Evolutionary conservation across 1,140 invertebrate species (phyloP), one percentile per base, ranked within the genome.

Genomic region (Rhyzopertha dominica): DNA sequence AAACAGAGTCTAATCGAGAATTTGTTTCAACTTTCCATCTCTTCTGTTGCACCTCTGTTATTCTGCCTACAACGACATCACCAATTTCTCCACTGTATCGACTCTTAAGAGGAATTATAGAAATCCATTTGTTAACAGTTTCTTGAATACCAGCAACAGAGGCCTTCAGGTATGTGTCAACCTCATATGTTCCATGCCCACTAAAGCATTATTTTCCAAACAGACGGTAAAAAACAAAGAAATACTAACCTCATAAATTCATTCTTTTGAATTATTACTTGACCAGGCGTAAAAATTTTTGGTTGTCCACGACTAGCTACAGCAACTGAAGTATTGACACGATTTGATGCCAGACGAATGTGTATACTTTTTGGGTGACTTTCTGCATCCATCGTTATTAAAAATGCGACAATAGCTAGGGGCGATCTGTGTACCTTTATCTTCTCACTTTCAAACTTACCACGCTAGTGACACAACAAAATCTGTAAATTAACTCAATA

Each of bases 1-100:
- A 73, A 28, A 90, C 74, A 4, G 94, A 89, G 69, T 98, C 89
- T 12, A 97, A 66, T 56, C 91, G 81, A 0, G 91, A 83, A 71
- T 93, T 93, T 2, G 88, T 92, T 58, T 98, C 93, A 19, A 99
- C 88, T 74, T 91, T 92, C 95, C 95, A 98, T 54, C 91, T 73
- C 62, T 87, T 89, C 55, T 93, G 85, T 63, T 88, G 85, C 1
- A 93, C 85, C 68, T 97, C 92, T 0, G 87, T 81, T 12, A 99
- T 87, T 44, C 96, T 75, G 0, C 94, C 96, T 26, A 99, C 86
- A 24, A 99, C 80, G 12, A 99, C 91, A 74, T 99, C 96, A 1
- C 96, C 96, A 43, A 98, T 88, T 72, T 98, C 94, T 5, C 95
- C 95, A 61, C 86, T 84, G 63, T 91, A 92, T 19, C 87, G 76